Percentiles rank a stretch among this genome's conserved stretches.
These are phyloP conservation scores for Hipposideros armiger DNA, from an alignment of 2,113 vertebrate species.

Conservation along the genomic window DNA sequence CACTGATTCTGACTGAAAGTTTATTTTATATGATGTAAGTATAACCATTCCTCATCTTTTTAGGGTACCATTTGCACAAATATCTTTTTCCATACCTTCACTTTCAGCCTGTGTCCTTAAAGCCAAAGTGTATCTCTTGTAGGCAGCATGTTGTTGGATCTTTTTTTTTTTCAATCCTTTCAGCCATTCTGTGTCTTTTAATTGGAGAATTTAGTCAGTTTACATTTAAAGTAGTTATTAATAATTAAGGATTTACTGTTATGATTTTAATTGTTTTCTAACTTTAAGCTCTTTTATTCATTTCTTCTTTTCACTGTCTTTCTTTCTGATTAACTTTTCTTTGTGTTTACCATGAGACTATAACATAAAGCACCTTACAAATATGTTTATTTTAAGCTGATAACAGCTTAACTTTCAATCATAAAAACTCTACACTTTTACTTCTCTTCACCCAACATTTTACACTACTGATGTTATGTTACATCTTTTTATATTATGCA, in stretches of 20 bases:
- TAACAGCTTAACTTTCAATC: background rate
- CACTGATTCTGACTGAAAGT: background rate
- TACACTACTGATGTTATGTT: background rate
- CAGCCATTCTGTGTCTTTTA: background rate
- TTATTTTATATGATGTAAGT: background rate
- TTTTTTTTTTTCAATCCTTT: background rate
- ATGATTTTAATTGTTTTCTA: background rate
- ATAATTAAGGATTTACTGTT: background rate
- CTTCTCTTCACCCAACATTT: background rate
- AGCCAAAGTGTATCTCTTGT: background rate
- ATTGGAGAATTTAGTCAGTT: background rate
- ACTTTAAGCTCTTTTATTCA: background rate
- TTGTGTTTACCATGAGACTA: background rate
- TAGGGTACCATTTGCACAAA: background rate
- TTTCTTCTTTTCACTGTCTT: background rate
- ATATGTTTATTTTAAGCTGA: background rate
- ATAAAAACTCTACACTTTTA: background rate
- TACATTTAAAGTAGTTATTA: background rate
- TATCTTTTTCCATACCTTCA: background rate
- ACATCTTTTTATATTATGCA: background rate
- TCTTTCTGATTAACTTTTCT: background rate
- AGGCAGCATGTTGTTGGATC: background rate
- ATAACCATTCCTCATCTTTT: background rate
- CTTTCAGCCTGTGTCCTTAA: background rate
- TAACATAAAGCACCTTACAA: background rate